phyloP scores from a whole-genome alignment of 1,140 invertebrate genomes.

The Drusus annulatus region DNA sequence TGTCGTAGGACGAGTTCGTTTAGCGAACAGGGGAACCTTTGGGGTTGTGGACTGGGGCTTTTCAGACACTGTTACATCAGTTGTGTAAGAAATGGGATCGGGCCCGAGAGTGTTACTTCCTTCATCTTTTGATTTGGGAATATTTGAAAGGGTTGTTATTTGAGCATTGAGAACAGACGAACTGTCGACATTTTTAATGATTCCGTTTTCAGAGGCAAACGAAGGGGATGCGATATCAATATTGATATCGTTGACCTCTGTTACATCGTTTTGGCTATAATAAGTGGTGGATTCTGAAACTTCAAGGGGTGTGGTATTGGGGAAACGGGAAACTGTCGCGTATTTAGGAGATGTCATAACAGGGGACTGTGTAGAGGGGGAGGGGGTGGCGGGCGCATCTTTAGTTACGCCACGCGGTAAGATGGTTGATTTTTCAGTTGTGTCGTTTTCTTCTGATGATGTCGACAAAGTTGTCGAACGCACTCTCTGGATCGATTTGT shows the following conservation, averaged over 20 bases:
- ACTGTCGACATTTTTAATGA: conserved; percentile 60
- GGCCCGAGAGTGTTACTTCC: conserved; percentile 60
- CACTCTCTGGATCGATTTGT: conserved; percentile 68
- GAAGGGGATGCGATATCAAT: conserved; percentile 49
- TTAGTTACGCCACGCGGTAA: conserved; percentile 56
- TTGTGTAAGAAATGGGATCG: conserved; percentile 54
- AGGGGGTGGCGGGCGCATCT: conserved; percentile 37
- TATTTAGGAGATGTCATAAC: conserved; percentile 41
- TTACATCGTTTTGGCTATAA: conserved; percentile 42
- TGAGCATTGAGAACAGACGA: conserved; percentile 69
- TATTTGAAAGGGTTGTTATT: conserved; percentile 70
- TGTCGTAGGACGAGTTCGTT: conserved; percentile 60
- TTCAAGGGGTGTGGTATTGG: conserved; percentile 28
- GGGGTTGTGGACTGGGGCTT: conserved; percentile 49
- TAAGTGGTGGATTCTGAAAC: conserved; percentile 43
- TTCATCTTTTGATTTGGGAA: conserved; percentile 62
- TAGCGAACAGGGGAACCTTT: conserved; percentile 51
- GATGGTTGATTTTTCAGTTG: conserved; percentile 21
- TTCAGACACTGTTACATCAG: conserved; percentile 57
- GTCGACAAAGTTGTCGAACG: conserved; percentile 63
- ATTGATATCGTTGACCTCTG: conserved; percentile 52
- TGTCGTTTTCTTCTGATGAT: conserved; percentile 13
- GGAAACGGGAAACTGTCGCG: conserved; percentile 35
- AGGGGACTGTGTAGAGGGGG: conserved; percentile 33
- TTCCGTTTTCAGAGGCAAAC: conserved; percentile 56